Evolutionary conservation across 2,113 vertebrate species (phyloP), one percentile per base, ranked within the genome.

Genomic region (Pseudorhombus dupliciocellatus): DNA sequence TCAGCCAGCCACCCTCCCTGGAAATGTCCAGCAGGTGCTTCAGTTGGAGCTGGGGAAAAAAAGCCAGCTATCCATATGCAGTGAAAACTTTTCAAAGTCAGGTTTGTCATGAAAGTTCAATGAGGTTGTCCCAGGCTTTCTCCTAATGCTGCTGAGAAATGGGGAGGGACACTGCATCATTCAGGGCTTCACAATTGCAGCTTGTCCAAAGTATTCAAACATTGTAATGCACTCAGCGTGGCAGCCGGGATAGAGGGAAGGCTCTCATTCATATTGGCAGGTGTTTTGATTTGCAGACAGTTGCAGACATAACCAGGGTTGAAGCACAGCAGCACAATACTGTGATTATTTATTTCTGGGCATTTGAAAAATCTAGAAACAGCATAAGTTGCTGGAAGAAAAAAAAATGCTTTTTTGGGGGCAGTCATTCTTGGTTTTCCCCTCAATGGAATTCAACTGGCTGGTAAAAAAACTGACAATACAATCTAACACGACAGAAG

Each of bases 1-100:
- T 64, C 60, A 67, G 53, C 59, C 60, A 64, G 53, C 66, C 16
- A 9, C 22, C 46, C 52, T 18, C 44, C 22, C 34, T n/a, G 16
- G 26, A 16, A 60, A 31, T 52, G 44, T 77, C 66, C 53, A 62
- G 62, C 62, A 77, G 70, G 31, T 67, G 37, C 46, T 64, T 24
- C 20, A 18, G 18, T 66, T 22, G 54, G 31, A 56, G 70, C 70
- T 21, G 46, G 26, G 5, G 22, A 69, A 70, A 26, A 69, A 70
- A 58, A 30, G 0, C 16, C 20, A 22, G n/a, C 12, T 18, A 6
- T 55, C 4, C 48, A 54, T 44, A 52, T 60, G 40, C 20, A 37
- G 28, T 1, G 16, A 28, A 28, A 56, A 64, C 18, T 26, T 22
- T 21, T 58, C 18, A 44, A 72, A 65, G 28, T 30, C 52, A 76